phyloP scores from a whole-genome alignment of 2,113 vertebrate species.

The Pituophis catenifer region DNA sequence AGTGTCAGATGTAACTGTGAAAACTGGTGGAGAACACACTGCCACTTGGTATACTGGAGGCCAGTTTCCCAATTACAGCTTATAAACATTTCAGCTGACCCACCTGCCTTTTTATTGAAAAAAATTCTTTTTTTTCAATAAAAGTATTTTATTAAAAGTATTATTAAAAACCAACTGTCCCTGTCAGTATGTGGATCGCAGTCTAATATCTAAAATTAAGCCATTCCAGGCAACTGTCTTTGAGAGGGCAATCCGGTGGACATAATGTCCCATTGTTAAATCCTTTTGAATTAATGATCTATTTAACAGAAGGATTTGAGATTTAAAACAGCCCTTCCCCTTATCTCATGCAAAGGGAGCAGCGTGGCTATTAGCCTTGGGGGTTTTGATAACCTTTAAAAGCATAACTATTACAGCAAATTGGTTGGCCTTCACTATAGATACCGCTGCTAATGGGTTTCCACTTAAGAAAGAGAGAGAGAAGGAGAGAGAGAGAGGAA shows the following conservation, averaged over 20 bases:
- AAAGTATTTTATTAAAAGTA: too few species aligned
- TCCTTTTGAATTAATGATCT: neutral
- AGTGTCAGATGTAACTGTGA: neutral
- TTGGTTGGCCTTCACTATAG: slow-evolving; percentile 26
- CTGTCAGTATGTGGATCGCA: too few species aligned
- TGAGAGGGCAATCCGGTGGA: neutral
- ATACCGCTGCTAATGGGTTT: slow-evolving; percentile 38
- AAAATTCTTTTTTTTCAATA: too few species aligned
- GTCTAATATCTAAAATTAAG: neutral
- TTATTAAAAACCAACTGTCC: neutral
- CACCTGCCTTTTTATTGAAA: neutral
- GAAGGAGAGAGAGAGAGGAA: neutral
- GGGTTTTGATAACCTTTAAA: slow-evolving; percentile 35
- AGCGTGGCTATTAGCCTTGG: neutral
- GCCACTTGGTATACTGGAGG: neutral
- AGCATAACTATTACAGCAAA: slow-evolving; percentile 35
- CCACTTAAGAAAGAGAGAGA: neutral
- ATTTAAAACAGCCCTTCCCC: neutral
- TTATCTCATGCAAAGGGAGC: neutral
- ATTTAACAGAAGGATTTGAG: neutral
- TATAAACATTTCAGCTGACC: neutral
- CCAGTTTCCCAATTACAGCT: neutral
- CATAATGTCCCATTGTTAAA: neutral
- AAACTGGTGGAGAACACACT: neutral
- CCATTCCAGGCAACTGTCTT: neutral